Conservation (phyloP, 1,140 invertebrate species). For the Amyelois transitella region DNA sequence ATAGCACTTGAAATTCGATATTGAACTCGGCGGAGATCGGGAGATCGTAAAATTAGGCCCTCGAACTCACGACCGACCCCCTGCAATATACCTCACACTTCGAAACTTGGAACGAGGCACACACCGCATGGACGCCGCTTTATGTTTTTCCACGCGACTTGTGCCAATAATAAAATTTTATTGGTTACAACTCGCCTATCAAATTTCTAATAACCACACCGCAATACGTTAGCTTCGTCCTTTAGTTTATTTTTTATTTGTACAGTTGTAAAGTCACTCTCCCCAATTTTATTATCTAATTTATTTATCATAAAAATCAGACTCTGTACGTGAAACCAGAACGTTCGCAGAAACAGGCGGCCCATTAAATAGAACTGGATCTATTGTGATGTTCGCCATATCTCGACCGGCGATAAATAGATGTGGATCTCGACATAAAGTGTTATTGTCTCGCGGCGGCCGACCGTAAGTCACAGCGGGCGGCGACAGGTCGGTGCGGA, state of each 20-base stretch:
- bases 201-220: constrained; percentile 41
- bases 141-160: constrained; percentile 34
- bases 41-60: constrained; percentile 63
- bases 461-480: constrained; percentile 62
- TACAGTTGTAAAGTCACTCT: constrained; percentile 18
- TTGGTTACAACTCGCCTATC: constrained; percentile 44
- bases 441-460: constrained; percentile 32
- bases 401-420: constrained; percentile 25
- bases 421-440: constrained; percentile 33
- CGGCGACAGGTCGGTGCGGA: constrained; percentile 57
- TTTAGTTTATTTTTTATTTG: constrained; percentile 25
- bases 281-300: constrained; percentile 28
- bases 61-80: constrained; percentile 33
- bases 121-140: constrained; percentile 21
- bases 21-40: constrained; percentile 46
- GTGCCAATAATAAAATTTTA: constrained; percentile 51
- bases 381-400: constrained; percentile 13
- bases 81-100: constrained; percentile 18
- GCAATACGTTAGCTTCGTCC: constrained; percentile 30
- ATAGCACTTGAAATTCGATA: constrained; percentile 69
- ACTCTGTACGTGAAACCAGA: constrained; percentile 8
- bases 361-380: constrained; percentile 17
- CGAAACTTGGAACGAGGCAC: neutral
- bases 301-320: constrained; percentile 17
- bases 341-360: constrained; percentile 4